Evolutionary conservation across 2,113 vertebrate genomes (phyloP), one percentile per base, ranked within the genome.

Genomic region (Callospermophilus lateralis): DNA sequence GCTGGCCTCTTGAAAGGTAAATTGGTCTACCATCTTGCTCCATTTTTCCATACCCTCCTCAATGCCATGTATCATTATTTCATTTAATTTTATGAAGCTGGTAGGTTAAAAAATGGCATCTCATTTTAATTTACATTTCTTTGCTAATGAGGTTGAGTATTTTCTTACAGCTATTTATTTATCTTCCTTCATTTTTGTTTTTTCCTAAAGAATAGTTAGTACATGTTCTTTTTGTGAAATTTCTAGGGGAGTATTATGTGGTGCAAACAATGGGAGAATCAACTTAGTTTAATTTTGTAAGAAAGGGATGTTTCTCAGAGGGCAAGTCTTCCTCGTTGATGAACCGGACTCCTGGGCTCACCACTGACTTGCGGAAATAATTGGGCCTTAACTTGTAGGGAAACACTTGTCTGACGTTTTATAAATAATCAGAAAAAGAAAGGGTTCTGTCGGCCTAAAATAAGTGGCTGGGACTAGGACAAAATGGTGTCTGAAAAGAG

Each of bases 211-310:
- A 79, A 89, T 74, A 63, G 9, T 92, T 90, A 51, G 10, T 68
- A 37, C 58, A 55, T 84, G 9, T 53, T 87, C 19, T 90, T 94
- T 94, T 42, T 58, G 51, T 91, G 73, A 94, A 74, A 84, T 95
- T 93, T 74, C 51, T 87, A 12, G 28, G 34, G 10, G 88, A 90
- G 37, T 81, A 9, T 78, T 58, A 37, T 34, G 8, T 81, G 20
- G 22, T 74, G 12, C 48, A 80, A 94, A 72, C 37, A 90, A 70
- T 37, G 48, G n/a, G 55, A 92, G 55, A 90, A 81, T 77, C 10
- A 53, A 97, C n/a, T 95, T 74, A 61, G 55, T 80, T 95, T 91
- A 83, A 94, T 97, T 96, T 90, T 88, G 55, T 67, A 86, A 84
- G 72, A 67, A 42, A 84, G 73, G 42, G 72, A 95, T 42, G 73